Conservation (phyloP, 2,113 vertebrate species). For the Phodopus roborovskii region DNA sequence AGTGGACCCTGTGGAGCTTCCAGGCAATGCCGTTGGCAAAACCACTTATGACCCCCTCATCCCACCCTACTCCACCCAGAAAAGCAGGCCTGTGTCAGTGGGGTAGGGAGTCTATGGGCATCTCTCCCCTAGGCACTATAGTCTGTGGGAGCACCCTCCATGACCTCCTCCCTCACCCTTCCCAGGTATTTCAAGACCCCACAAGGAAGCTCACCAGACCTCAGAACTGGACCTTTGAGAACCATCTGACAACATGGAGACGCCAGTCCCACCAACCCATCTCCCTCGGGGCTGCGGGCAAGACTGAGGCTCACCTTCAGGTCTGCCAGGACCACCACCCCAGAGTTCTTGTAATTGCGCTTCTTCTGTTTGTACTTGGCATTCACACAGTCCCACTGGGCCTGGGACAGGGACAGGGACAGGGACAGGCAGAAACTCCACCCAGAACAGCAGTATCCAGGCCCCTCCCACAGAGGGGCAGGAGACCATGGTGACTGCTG, state of each 20-base stretch:
- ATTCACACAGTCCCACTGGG: constrained; percentile 96
- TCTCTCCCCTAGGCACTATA: neutral
- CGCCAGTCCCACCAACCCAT: neutral
- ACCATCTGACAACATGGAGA: neutral
- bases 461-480: neutral
- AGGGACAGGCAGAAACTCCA: neutral
- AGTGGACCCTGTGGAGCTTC: constrained; percentile 96
- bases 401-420: constrained; percentile 71
- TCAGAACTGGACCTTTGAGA: neutral
- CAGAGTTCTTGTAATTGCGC: constrained; percentile 96
- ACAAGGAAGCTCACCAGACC: neutral
- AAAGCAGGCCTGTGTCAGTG: neutral
- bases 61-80: rapidly evolving
- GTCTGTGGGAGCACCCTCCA: neutral
- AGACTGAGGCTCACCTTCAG: constrained; percentile 89
- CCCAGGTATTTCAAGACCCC: no score
- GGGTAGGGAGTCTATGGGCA: neutral
- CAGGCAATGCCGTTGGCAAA: constrained; percentile 54
- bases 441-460: neutral
- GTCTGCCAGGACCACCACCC: constrained; percentile 92
- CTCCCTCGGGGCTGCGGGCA: neutral
- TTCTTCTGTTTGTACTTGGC: constrained; percentile 97
- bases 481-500: neutral
- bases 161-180: rapidly evolving
- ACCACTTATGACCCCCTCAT: neutral